Base-by-base conservation (phyloP, 2,888 invertebrate genomes). In the Ichneumon xanthorius region DNA sequence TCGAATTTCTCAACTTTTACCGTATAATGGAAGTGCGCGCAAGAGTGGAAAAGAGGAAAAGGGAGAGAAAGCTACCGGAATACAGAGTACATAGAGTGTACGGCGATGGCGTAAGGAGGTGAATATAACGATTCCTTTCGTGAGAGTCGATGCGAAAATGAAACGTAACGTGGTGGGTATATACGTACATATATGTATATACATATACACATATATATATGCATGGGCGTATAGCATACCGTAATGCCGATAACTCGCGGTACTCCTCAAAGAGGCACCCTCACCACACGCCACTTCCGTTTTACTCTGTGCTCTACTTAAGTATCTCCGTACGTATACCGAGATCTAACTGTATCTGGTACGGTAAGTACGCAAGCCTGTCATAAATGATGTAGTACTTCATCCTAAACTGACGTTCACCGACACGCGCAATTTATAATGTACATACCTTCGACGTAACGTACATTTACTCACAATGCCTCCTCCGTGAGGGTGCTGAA, bases 1-100 rank as follows among this genome's bases (percentile, higher is more conserved):
- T 53, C 67, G 77, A 77, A 77, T 67, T 77, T 77, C 77, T 67
- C 77, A 77, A 77, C 67, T 77, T 77, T 77, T 67, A 77, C 67
- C 53, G 65, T 77, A 77, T 77, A 77, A 77, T 77, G 67, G 58
- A 58, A 37, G 67, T 40, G 77, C 53, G 65, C 67, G 77, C 77
- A 77, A 53, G 67, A 55, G 67, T 50, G 14, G 63, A 77, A 77
- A 40, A 33, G 53, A 55, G 67, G 55, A 55, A 55, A 40, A 77
- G 53, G 65, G 65, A 37, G 67, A 26, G 58, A 14, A 22, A 22
- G 30, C 55, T 67, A 40, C 50, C 67, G 48, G 77, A 77, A 77
- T 77, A 77, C 65, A 77, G 65, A 77, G 40, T 67, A 76, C 76
- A 53, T 53, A 48, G 19, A 65, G 65, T 65, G 50, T 76, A 48